Evolutionary conservation across 2,888 invertebrate species (phyloP), one percentile per base, ranked within the genome.

Genomic region (Malachius bipustulatus): DNA sequence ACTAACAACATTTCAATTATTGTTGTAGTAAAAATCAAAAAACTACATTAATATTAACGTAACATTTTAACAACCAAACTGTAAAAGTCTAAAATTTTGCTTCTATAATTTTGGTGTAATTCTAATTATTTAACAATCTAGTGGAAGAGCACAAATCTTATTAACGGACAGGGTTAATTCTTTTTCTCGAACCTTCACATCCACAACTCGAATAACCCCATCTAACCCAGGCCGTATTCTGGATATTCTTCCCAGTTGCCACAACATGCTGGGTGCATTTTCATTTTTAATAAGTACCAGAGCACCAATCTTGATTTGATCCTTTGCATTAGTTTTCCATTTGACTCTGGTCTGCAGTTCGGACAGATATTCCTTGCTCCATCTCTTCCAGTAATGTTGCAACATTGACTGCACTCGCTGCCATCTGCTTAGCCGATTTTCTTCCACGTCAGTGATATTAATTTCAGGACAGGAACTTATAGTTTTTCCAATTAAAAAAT

Each of bases 401-500:
- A 29, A 6, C 19, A 43, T n/a, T 11, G 26, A 15, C 31, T 37
- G 38, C 2, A 41, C 12, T 8, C 19, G 27, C 35, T 42, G 37
- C 11, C 32, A 43, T 8, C 16, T 28, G 2, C 27, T 9, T 4
- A 39, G 30, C 14, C 38, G n/a, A 16, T 34, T 35, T 30, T 34
- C 27, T 2, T 15, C 12, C 4, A 34, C 26, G 4, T 36, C 24
- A 9, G 9, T 12, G 3, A 38, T 6, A 29, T 38, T 32, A 2
- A 4, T 8, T 29, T 46, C 34, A 4, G 46, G 48, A 14, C 44
- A 4, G 9, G 42, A 6, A 42, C 47, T 38, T 8, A 46, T 26
- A 10, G 42, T 13, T 10, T 32, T 26, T 11, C 47, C 47, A 35
- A 50, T 45, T 3, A 49, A 34, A 33, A 52, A 52, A 36, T 51